Conservation (phyloP, 2,113 vertebrate genomes). For the Macaca nemestrina region DNA sequence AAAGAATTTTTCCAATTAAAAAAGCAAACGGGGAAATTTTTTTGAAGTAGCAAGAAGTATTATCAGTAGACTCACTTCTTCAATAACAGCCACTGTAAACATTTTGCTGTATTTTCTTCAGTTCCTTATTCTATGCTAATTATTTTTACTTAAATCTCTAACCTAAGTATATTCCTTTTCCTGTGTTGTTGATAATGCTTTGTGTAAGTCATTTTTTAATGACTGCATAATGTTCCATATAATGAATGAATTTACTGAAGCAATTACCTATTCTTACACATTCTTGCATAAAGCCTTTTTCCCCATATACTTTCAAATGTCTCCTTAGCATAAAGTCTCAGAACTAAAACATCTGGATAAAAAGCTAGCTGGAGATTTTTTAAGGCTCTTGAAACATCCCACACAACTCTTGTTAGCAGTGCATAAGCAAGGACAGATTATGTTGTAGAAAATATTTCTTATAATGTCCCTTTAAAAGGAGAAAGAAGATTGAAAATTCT, state of each 20-base stretch:
- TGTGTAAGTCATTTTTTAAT: slow-evolving; percentile 33
- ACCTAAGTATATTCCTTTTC: neutral
- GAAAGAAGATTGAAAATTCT: slow-evolving; percentile 69
- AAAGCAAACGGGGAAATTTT: neutral
- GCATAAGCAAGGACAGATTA: neutral
- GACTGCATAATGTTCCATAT: slow-evolving; percentile 15
- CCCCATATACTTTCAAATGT: neutral
- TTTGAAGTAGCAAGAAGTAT: neutral
- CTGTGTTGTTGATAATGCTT: neutral
- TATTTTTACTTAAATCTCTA: slow-evolving; percentile 31
- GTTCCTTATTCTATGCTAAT: neutral
- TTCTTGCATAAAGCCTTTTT: neutral
- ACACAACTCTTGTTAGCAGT: neutral
- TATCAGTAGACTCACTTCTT: neutral
- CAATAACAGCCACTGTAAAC: neutral
- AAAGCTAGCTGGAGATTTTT: neutral
- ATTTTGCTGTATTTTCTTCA: neutral
- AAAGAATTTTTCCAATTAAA: neutral
- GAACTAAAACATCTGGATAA: neutral
- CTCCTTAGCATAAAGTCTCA: neutral
- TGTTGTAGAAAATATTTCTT: slow-evolving; percentile 14
- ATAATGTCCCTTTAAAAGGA: slow-evolving; percentile 52
- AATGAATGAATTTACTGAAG: slow-evolving; percentile 14
- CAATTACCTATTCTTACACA: neutral
- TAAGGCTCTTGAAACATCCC: neutral